These are phyloP conservation scores for Campoplex nolae DNA, from an alignment of 2,888 invertebrate genomes.

Conservation along the genomic window DNA sequence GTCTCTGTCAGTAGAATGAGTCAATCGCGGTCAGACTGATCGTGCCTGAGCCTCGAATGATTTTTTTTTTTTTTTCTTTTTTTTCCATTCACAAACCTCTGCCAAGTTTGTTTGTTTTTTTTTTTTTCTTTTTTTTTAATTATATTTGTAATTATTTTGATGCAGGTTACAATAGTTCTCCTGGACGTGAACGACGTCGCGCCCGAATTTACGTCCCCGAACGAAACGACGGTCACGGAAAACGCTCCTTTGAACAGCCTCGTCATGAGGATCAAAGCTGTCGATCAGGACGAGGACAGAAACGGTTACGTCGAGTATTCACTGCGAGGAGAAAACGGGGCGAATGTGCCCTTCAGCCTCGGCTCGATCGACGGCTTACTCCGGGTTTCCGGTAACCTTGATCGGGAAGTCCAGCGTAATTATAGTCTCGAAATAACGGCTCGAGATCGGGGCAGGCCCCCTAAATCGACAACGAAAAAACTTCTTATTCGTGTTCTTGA, in stretches of 20 bases:
- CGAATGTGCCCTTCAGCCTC: slow-evolving; percentile 89
- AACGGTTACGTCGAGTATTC: slow-evolving; percentile 96
- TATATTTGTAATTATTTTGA: background rate
- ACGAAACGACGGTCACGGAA: slow-evolving; percentile 92
- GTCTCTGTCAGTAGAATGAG: background rate
- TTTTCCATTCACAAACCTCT: no score
- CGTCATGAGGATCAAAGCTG: slow-evolving; percentile 94
- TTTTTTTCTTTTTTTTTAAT: no score
- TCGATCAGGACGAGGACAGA: slow-evolving; percentile 95
- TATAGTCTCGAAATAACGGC: slow-evolving; percentile 93
- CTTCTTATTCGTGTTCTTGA: slow-evolving; percentile 92
- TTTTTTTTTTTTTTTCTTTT: background rate
- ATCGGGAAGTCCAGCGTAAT: slow-evolving; percentile 91
- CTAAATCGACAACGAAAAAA: slow-evolving; percentile 89
- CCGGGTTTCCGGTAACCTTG: slow-evolving; percentile 93
- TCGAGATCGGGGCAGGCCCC: slow-evolving; percentile 94
- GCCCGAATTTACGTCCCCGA: slow-evolving; percentile 93
- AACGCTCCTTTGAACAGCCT: slow-evolving; percentile 95
- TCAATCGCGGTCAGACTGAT: background rate
- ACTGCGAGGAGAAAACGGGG: slow-evolving; percentile 86
- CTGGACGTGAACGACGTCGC: slow-evolving; percentile 97
- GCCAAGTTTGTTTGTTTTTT: background rate
- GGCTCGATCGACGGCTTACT: slow-evolving; percentile 95
- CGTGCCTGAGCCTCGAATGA: background rate
- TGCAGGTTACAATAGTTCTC: slow-evolving; percentile 93